Conservation (phyloP, 2,888 invertebrate genomes). For the Ceriagrion tenellum region DNA sequence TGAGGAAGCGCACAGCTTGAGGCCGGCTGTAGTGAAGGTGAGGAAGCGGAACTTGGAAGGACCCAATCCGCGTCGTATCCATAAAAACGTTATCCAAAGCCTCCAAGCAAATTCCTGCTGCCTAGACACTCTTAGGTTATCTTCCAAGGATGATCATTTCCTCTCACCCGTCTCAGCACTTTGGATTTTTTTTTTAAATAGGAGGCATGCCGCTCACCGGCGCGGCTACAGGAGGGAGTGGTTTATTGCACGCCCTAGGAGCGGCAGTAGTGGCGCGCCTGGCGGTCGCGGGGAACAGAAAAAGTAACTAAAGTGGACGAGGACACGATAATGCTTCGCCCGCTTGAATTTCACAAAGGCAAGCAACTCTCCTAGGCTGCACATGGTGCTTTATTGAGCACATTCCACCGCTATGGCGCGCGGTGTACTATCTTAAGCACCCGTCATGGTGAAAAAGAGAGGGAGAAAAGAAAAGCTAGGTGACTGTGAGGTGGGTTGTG, state of each 20-base stretch:
- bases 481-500: background rate
- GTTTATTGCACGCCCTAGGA: background rate
- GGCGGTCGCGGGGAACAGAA: background rate
- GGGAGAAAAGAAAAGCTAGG: background rate
- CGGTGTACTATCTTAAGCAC: background rate
- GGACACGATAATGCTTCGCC: constrained; percentile 3
- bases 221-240: background rate
- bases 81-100: background rate
- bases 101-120: background rate
- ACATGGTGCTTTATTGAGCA: background rate
- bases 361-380: background rate
- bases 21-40: background rate
- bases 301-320: constrained; percentile 13
- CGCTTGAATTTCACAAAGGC: constrained; percentile 33
- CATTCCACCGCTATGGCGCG: background rate
- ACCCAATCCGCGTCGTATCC: background rate
- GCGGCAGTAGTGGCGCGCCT: background rate
- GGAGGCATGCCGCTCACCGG: background rate
- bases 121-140: background rate
- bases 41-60: background rate
- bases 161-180: background rate
- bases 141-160: background rate
- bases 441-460: background rate
- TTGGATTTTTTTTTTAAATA: background rate
- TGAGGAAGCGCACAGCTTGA: no score